phyloP scores from a whole-genome alignment of 2,888 invertebrate genomes.

The Agriopis aurantiaria region DNA sequence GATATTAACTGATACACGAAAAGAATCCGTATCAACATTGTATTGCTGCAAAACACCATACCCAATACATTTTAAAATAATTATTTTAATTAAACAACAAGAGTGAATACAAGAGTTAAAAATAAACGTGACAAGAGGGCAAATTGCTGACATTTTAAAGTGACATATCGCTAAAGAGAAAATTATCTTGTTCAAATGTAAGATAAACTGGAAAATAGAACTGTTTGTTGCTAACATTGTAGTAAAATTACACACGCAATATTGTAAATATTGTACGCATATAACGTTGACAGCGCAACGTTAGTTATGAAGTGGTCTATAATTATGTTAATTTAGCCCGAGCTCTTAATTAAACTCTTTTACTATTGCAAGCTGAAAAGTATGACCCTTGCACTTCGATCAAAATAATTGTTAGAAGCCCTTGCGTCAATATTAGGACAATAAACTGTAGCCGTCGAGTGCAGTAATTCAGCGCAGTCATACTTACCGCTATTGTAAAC shows the following conservation, averaged over 20 bases:
- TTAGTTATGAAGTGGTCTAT: slow-evolving; percentile 2
- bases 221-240: slow-evolving; percentile 24
- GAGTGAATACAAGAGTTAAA: slow-evolving; percentile 27
- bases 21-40: not conserved
- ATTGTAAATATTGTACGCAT: not conserved
- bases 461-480: too few relatives aligned
- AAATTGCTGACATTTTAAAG: slow-evolving; percentile 49
- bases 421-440: not conserved
- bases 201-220: slow-evolving; percentile 9
- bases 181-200: slow-evolving; percentile 43
- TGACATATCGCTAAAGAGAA: slow-evolving; percentile 41
- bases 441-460: not conserved
- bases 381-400: too few relatives aligned
- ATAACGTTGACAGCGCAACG: too few relatives aligned
- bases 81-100: slow-evolving; percentile 22
- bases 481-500: too few relatives aligned
- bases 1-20: not conserved
- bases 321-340: not conserved
- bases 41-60: slow-evolving; percentile 3
- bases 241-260: slow-evolving; percentile 18
- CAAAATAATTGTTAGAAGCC: too few relatives aligned
- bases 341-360: not conserved
- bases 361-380: not conserved
- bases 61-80: slow-evolving; percentile 11
- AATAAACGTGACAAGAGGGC: slow-evolving; percentile 22